phyloP scores from a whole-genome alignment of 1,140 invertebrate species.

The Hestina assimilis region DNA sequence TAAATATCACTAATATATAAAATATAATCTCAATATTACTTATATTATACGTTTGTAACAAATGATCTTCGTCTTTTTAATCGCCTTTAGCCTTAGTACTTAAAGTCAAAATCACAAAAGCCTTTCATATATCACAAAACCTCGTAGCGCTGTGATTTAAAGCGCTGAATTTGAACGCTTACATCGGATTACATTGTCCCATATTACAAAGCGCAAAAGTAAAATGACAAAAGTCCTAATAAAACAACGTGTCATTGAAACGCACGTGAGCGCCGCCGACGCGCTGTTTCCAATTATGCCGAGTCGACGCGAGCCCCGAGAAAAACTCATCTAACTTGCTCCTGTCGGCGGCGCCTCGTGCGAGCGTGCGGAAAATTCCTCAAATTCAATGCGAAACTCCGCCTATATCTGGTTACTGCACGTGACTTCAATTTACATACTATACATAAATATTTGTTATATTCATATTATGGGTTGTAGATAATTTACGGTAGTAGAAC shows the following conservation, averaged over 20 bases:
- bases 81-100: too few relatives aligned
- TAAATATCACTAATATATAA: too few relatives aligned
- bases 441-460: not conserved
- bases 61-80: too few relatives aligned
- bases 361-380: slow-evolving; percentile 41
- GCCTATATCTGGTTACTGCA: slow-evolving; percentile 15
- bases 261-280: slow-evolving; percentile 6
- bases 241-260: slow-evolving; percentile 18
- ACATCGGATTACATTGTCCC: too few relatives aligned
- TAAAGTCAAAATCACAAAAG: too few relatives aligned
- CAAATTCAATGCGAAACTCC: slow-evolving; percentile 26
- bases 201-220: not conserved
- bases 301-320: slow-evolving; percentile 31
- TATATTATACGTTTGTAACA: too few relatives aligned
- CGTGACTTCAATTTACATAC: slow-evolving; percentile 17
- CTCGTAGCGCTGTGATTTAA: too few relatives aligned
- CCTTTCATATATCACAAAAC: too few relatives aligned
- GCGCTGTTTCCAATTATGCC: slow-evolving; percentile 43
- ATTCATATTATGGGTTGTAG: not conserved
- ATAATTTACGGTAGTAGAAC: too few relatives aligned
- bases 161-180: too few relatives aligned
- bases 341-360: slow-evolving; percentile 10
- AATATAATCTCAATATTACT: too few relatives aligned
- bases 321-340: slow-evolving; percentile 58
- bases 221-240: slow-evolving; percentile 12